Percentiles rank a stretch among this genome's conserved stretches.
Conservation (phyloP, 2,797 vertebrate genomes). For the Pseudochirops corinnae region DNA sequence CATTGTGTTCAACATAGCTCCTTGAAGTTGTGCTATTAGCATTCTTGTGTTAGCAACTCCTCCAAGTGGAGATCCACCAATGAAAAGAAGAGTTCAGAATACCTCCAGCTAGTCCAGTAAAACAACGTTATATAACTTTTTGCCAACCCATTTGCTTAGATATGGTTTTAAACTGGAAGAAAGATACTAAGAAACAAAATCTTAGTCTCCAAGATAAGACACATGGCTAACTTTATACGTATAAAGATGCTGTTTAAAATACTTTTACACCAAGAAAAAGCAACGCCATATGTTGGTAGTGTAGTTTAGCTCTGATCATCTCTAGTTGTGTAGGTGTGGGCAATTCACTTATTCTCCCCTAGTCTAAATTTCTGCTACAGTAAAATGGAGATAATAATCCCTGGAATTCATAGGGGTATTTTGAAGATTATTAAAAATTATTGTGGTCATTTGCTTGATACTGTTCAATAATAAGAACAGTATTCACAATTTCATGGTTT, state of each 20-base stretch:
- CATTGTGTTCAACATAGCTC: background rate
- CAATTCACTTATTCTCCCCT: background rate
- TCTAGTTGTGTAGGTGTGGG: background rate
- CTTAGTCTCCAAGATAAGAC: background rate
- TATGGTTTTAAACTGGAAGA: background rate
- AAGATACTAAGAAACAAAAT: background rate
- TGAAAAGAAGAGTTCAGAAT: slow-evolving; percentile 3
- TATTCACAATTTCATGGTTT: too few relatives aligned
- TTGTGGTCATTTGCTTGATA: too few relatives aligned
- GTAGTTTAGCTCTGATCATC: background rate
- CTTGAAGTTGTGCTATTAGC: background rate
- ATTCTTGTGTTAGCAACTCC: background rate
- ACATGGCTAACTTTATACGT: background rate
- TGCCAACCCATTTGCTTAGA: background rate
- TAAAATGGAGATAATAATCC: background rate
- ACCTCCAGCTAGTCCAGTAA: background rate
- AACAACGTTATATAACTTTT: background rate
- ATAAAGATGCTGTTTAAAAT: background rate
- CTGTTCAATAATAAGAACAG: too few relatives aligned
- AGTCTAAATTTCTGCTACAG: background rate
- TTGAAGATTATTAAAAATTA: too few relatives aligned
- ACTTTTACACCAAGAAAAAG: background rate
- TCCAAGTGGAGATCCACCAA: background rate
- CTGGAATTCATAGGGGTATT: too few relatives aligned
- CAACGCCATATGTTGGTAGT: background rate